Conservation (phyloP, 2,888 invertebrate species). For the Entomobrya proxima region DNA sequence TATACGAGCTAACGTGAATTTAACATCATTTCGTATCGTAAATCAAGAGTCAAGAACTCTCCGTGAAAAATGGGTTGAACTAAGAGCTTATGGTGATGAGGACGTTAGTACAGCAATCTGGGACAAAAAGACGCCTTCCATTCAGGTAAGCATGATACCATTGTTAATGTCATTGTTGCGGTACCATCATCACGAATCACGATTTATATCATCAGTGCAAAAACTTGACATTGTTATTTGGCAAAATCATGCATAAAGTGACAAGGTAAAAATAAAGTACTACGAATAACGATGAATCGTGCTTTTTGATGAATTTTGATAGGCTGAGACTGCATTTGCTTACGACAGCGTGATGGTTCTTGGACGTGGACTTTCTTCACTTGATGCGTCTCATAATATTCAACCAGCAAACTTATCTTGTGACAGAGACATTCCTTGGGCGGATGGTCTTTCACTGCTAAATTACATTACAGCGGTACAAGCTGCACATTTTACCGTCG, state of each 20-base stretch:
- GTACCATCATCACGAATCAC: not conserved
- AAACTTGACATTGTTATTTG: not conserved
- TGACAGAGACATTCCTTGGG: constrained; percentile 87
- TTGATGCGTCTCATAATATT: constrained; percentile 84
- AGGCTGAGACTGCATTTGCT: constrained; percentile 72
- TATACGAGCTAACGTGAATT: constrained; percentile 71
- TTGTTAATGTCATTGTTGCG: not conserved
- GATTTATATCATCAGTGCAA: not conserved
- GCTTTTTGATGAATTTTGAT: not conserved
- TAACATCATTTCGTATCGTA: constrained; percentile 73
- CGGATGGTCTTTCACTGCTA: constrained; percentile 86
- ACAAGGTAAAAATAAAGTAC: constrained; percentile 4
- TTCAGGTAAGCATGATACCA: constrained; percentile 51
- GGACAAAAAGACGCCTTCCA: constrained; percentile 70
- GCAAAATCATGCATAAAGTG: not conserved
- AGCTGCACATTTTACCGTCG: not conserved
- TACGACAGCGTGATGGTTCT: constrained; percentile 74
- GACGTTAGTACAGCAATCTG: constrained; percentile 69
- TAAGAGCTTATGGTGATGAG: constrained; percentile 73
- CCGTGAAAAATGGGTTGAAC: constrained; percentile 72
- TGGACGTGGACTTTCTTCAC: constrained; percentile 75
- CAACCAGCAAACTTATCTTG: constrained; percentile 88
- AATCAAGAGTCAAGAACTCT: constrained; percentile 72
- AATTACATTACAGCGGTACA: constrained; percentile 86
- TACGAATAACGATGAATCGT: not conserved